These are phyloP conservation scores for Hyphantria cunea DNA, from an alignment of 1,140 invertebrate species.

Conservation along the genomic window DNA sequence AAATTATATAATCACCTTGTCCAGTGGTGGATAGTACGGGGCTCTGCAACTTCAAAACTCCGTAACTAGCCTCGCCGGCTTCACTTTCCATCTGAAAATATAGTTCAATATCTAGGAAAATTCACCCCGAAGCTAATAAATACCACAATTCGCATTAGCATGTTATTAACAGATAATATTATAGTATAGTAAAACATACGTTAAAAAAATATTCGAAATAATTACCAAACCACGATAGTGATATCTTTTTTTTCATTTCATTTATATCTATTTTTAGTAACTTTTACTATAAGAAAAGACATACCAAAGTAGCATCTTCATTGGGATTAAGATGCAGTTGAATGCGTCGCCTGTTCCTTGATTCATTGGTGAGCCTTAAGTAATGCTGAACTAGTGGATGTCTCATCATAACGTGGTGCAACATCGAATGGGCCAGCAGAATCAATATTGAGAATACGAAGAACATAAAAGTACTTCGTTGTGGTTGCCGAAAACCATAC, in stretches of 20 bases:
- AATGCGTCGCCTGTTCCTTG: conserved; percentile 81
- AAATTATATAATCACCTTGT: conserved; percentile 39
- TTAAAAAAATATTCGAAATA: no score
- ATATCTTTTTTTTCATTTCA: no score
- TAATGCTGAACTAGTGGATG: conserved; percentile 93
- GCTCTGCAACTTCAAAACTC: conserved; percentile 70
- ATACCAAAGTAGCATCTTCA: conserved; percentile 90
- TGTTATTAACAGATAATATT: no score
- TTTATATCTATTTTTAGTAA: no score
- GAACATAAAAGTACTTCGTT: conserved; percentile 92
- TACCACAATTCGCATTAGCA: no score
- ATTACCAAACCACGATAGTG: no score
- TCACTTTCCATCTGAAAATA: conserved; percentile 70
- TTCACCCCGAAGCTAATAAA: no score
- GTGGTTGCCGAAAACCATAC: conserved; percentile 86
- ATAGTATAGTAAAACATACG: no score
- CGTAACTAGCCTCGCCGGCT: conserved; percentile 58
- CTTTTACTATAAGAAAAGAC: conserved; percentile 19
- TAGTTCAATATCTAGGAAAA: not conserved
- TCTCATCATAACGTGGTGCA: conserved; percentile 89
- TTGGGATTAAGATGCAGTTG: conserved; percentile 86
- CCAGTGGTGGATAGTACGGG: conserved; percentile 54
- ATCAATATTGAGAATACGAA: conserved; percentile 90
- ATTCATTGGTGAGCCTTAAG: conserved; percentile 87
- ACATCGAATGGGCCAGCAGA: conserved; percentile 87